These are phyloP conservation scores for Ormia ochracea DNA, from an alignment of 2,888 invertebrate species.

Conservation along the genomic window DNA sequence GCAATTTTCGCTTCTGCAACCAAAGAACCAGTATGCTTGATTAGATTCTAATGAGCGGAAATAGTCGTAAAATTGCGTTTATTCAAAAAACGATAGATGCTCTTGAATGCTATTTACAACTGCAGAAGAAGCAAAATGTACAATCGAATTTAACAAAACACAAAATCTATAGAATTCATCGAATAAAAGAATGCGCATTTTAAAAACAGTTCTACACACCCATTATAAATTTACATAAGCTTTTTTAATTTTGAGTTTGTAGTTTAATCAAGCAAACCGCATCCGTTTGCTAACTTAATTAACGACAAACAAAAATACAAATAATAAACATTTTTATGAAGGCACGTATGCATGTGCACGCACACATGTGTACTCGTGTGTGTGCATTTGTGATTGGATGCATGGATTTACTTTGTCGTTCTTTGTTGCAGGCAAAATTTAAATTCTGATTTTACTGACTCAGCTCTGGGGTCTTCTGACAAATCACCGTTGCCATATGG, in stretches of 20 bases:
- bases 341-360: too few relatives aligned
- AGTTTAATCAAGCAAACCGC: slow-evolving; percentile 53
- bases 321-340: slow-evolving; percentile 34
- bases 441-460: slow-evolving; percentile 96
- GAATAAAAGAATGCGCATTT: slow-evolving; percentile 1
- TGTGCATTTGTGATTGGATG: too few relatives aligned
- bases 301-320: slow-evolving; percentile 1
- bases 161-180: slow-evolving; percentile 2
- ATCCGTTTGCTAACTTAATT: slow-evolving; percentile 61
- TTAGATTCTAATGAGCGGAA: slow-evolving; percentile 64
- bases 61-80: slow-evolving; percentile 64
- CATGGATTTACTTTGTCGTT: slow-evolving; percentile 52
- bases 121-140: background rate
- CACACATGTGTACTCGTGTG: too few relatives aligned
- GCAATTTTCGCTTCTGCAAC: slow-evolving; percentile 35
- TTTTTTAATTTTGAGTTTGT: slow-evolving; percentile 32
- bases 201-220: slow-evolving; percentile 23
- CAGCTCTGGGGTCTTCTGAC: slow-evolving; percentile 93
- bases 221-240: slow-evolving; percentile 39
- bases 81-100: slow-evolving; percentile 60
- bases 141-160: background rate
- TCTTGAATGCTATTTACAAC: slow-evolving; percentile 57
- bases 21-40: slow-evolving; percentile 62
- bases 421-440: slow-evolving; percentile 86
- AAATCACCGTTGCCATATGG: slow-evolving; percentile 95